Evolutionary conservation across 1,140 invertebrate genomes (phyloP), one percentile per base, ranked within the genome.

Genomic region (Asbolus verrucosus): DNA sequence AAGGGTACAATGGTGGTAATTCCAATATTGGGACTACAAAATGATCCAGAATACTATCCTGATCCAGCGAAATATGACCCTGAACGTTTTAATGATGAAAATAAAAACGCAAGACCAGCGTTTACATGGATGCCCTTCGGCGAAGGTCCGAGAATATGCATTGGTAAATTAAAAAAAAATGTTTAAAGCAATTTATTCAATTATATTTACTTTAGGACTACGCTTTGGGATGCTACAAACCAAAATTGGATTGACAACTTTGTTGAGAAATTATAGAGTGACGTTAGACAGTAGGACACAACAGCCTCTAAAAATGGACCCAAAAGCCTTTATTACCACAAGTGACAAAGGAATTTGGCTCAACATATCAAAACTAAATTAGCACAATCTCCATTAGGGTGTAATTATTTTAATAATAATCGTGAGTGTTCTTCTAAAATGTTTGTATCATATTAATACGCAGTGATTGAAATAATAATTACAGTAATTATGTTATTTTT

Each of bases 21-120:
- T 38, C 82, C 84, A n/a, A 69, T 81, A 2, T 84, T 83, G 66
- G 82, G 82, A 31, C 80, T 90, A 11, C 89, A 91, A 67, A 75
- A 83, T 21, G 85, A 90, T 79, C 82, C 84, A 1, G 78, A 84
- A 13, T 79, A 83, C 69, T 8, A 67, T 76, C 5, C 59, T 4
- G 59, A 62, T 4, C 59, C 59, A 14, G 6, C 9, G 13, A 62
- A 62, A 62, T 62, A 18, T 71, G 82, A 60, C 78, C 65, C 65
- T 11, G 71, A 69, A 5, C 31, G 71, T 50, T 72, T 72, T 39
- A 19, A 30, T 8, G 67, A 65, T n/a, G 67, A 69, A 46, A 69
- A 69, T 38, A 65, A 65, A 36, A 69, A 31, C 3, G 81, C 67
- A 75, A 79, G 0, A 83, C 24, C 30, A 13, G 5, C 59, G 0